These are phyloP conservation scores for Orchestes rusci DNA, from an alignment of 2,888 invertebrate species.

Conservation along the genomic window DNA sequence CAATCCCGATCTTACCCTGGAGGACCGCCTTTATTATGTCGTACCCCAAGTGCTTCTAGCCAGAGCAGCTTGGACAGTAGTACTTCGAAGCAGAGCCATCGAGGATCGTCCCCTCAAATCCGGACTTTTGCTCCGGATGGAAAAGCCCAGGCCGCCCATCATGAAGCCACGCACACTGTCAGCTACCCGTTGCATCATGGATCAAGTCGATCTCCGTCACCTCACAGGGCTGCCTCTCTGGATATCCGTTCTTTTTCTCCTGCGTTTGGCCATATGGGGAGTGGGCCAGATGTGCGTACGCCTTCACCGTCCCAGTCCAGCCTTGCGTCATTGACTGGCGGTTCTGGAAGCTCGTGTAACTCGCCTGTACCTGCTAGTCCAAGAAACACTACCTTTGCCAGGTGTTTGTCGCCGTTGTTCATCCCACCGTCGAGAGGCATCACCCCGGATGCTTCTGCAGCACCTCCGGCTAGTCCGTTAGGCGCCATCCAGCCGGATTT, in stretches of 20 bases:
- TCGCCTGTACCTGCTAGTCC: slow-evolving; percentile 39
- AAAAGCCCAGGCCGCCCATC: slow-evolving; percentile 46
- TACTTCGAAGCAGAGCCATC: slow-evolving; percentile 50
- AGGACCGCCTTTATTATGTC: slow-evolving; percentile 53
- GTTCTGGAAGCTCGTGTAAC: slow-evolving; percentile 41
- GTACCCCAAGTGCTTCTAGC: slow-evolving; percentile 75
- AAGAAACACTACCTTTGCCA: slow-evolving; percentile 33
- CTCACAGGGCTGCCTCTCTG: slow-evolving; percentile 68
- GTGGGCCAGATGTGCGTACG: slow-evolving; percentile 46
- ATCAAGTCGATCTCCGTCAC: slow-evolving; percentile 64
- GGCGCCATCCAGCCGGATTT: slow-evolving; percentile 84
- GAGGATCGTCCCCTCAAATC: slow-evolving; percentile 78
- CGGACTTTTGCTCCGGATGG: slow-evolving; percentile 79
- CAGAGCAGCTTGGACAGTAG: slow-evolving; percentile 77
- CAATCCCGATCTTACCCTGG: slow-evolving; percentile 59
- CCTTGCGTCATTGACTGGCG: slow-evolving; percentile 54
- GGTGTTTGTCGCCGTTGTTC: slow-evolving; percentile 61
- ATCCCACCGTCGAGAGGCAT: slow-evolving; percentile 60
- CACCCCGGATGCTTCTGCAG: slow-evolving; percentile 41
- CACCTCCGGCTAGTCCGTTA: slow-evolving; percentile 45
- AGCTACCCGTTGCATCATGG: slow-evolving; percentile 36
- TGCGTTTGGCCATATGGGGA: slow-evolving; percentile 23
- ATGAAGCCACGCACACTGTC: slow-evolving; percentile 39
- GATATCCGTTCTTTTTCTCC: slow-evolving; percentile 63
- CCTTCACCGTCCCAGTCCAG: slow-evolving; percentile 66